Conservation (phyloP, 30 jellyfish, hydroid and myxozoan species). For the Aurelia sp. region DNA sequence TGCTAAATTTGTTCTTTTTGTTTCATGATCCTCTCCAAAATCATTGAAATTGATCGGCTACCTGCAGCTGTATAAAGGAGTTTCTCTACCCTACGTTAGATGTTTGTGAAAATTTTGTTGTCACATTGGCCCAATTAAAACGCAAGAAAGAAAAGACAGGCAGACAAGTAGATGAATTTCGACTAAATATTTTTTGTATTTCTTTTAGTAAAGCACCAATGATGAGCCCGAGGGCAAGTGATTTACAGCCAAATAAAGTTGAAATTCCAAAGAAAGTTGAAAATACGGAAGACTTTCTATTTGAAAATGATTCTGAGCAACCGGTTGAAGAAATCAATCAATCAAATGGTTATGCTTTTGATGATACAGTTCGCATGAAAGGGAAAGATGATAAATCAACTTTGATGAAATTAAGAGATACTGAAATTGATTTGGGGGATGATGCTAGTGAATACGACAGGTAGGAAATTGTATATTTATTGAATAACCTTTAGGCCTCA, state of each 20-base stretch:
- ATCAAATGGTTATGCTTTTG: conserved; percentile 44
- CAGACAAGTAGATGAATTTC: no score
- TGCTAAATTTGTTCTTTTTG: no score
- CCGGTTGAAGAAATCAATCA: conserved; percentile 27
- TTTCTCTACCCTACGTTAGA: no score
- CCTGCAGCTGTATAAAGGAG: no score
- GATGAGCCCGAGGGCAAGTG: conserved; percentile 2
- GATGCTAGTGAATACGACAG: conserved; percentile 69
- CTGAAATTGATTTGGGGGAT: conserved; percentile 37
- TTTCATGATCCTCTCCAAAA: no score
- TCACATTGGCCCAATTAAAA: no score
- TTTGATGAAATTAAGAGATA: conserved; percentile 26
- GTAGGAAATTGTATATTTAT: not conserved
- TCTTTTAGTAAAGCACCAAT: not conserved
- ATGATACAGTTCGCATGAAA: conserved; percentile 45
- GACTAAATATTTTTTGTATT: no score
- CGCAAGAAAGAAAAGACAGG: no score
- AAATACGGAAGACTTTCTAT: conserved; percentile 32
- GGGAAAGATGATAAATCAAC: conserved; percentile 52
- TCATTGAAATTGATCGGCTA: no score
- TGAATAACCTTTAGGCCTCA: not conserved
- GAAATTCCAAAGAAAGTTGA: conserved; percentile 1
- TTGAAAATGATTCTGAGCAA: conserved; percentile 57
- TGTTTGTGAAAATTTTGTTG: no score
- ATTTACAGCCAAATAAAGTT: conserved; percentile 1